Evolutionary conservation across 2,888 invertebrate genomes (phyloP), one percentile per base, ranked within the genome.

Genomic region (Drosophila quinaria): DNA sequence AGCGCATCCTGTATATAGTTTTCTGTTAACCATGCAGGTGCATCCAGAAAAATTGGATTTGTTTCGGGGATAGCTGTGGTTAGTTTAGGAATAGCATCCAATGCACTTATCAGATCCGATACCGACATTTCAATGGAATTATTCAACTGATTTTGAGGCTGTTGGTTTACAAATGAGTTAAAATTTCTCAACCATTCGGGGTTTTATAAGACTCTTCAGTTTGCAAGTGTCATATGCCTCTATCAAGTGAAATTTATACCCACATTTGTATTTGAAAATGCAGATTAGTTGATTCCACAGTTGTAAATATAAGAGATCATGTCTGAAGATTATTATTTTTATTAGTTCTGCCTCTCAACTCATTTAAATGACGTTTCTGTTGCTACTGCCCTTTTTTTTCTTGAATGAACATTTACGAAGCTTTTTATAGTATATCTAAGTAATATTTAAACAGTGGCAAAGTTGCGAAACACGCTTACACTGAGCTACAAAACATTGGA

Each of bases 1-100:
- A 92, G 44, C 10, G 88, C 84, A 17, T 82, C 55, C 66, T 81
- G 74, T 8, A 92, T 10, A 63, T 91, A 92, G 3, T 74, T 74
- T 37, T 76, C 73, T 11, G 89, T 91, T 3, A 92, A 63, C 92
- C 92, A 92, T 15, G 72, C 79, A 0, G 92, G 92, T 0, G 80
- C 74, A 65, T 79, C 78, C 25, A 59, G 29, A 17, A 80, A 68
- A 17, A 58, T 47, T 0, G 67, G 46, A 19, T 25, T 55, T 13
- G 42, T 5, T 0, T 50, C 59, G 1, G 58, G 3, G 11, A 1
- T 25, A 9, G 52, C 52, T 4, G 29, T 25, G 9, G 19, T 19
- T 2, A 78, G 55, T 47, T 76, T 85, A 4, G 86, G 72, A 49
- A 78, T 67, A 19, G 79, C 73, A 29, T 80, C 87, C n/a, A 79